Conservation (phyloP, 2,888 invertebrate species). For the Ypsolopha scabrella region DNA sequence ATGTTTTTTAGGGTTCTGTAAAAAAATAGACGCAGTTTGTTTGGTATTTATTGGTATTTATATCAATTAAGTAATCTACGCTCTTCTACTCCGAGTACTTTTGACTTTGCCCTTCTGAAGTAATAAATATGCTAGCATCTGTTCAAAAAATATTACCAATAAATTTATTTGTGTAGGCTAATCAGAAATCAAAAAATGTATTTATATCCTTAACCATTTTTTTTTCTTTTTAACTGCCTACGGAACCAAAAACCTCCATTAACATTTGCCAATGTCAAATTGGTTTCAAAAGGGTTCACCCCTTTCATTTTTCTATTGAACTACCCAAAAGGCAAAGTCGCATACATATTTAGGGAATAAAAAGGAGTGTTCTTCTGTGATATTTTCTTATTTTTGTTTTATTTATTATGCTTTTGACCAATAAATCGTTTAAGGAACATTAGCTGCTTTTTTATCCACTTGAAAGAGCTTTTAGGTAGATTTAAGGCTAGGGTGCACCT, state of each 20-base stretch:
- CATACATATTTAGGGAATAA: slow-evolving; percentile 38
- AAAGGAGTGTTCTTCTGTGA: slow-evolving; percentile 38
- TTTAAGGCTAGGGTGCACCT: neutral
- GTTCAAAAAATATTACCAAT: neutral
- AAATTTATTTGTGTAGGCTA: neutral
- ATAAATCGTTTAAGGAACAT: slow-evolving; percentile 60
- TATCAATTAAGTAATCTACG: too few relatives aligned
- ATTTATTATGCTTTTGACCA: slow-evolving; percentile 47
- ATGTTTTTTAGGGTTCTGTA: slow-evolving; percentile 29
- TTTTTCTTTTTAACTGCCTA: too few relatives aligned
- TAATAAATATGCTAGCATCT: neutral
- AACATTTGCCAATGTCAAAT: too few relatives aligned
- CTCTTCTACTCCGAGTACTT: too few relatives aligned
- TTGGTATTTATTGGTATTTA: too few relatives aligned
- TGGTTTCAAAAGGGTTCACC: slow-evolving; percentile 19
- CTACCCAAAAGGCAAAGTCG: slow-evolving; percentile 25
- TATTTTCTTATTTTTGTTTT: slow-evolving; percentile 24
- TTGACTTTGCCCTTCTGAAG: too few relatives aligned
- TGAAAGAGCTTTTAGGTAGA: slow-evolving; percentile 11
- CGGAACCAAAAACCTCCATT: too few relatives aligned
- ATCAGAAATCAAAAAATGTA: too few relatives aligned
- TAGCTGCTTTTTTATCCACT: slow-evolving; percentile 32
- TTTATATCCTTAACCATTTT: too few relatives aligned
- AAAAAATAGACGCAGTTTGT: slow-evolving; percentile 16
- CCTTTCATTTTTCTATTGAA: slow-evolving; percentile 24